Conservation (phyloP, 2,113 vertebrate genomes). For the Neotragus moschatus region DNA sequence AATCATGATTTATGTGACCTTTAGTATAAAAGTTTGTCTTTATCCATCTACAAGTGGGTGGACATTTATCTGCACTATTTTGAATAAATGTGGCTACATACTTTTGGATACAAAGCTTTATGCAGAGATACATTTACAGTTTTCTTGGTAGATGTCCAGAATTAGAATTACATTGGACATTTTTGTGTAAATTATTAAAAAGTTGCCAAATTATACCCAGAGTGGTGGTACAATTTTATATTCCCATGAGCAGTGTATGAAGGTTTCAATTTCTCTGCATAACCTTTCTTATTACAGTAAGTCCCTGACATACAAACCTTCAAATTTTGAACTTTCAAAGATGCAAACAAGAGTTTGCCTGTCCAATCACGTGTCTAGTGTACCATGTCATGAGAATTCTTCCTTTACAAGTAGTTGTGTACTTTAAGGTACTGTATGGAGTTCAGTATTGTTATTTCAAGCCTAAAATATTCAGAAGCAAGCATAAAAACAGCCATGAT, state of each 20-base stretch:
- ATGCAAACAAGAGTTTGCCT: neutral
- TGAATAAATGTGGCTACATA: neutral
- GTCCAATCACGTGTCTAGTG: neutral
- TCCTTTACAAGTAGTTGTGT: neutral
- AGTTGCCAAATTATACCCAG: neutral
- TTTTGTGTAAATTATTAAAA: neutral
- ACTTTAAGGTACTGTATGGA: neutral
- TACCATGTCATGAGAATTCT: neutral
- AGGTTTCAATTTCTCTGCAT: neutral
- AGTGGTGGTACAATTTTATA: neutral
- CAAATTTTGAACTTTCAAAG: neutral
- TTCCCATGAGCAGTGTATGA: fast-evolving
- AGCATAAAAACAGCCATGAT: neutral
- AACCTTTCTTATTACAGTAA: neutral
- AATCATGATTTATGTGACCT: neutral
- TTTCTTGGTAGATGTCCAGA: neutral
- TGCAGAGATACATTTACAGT: neutral
- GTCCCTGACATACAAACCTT: neutral
- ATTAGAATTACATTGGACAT: neutral
- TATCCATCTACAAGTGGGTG: neutral
- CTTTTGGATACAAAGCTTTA: neutral
- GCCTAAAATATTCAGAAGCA: neutral
- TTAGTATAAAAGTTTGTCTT: neutral
- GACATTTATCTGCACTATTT: neutral
- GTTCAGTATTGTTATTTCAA: neutral